phyloP scores from a whole-genome alignment of 2,113 vertebrate genomes.

The Myocastor coypus region DNA sequence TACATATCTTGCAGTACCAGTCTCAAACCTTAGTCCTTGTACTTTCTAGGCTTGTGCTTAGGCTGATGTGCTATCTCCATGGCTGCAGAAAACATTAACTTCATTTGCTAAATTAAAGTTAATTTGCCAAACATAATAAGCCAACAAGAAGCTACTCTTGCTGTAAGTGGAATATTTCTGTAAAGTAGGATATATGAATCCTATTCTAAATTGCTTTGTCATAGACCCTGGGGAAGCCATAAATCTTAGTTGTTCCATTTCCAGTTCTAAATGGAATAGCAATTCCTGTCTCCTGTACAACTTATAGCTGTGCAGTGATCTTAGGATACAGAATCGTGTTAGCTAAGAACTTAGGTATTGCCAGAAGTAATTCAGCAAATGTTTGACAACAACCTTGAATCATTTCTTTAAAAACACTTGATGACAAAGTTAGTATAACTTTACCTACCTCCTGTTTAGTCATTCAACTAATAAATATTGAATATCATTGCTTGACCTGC shows the following conservation, averaged over 20 bases:
- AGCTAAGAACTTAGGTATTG: slow-evolving; percentile 15
- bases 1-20: too few species aligned
- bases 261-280: slow-evolving; percentile 51
- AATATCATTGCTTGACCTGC: not conserved
- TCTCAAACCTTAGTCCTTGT: too few species aligned
- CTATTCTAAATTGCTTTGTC: slow-evolving; percentile 76
- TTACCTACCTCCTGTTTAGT: not conserved
- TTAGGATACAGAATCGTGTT: slow-evolving; percentile 26
- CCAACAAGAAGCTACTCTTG: slow-evolving; percentile 61
- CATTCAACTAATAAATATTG: slow-evolving; percentile 7
- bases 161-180: slow-evolving; percentile 69
- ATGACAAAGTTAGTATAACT: not conserved
- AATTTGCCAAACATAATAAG: slow-evolving; percentile 66
- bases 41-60: too few species aligned
- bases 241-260: slow-evolving; percentile 71
- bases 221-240: slow-evolving; percentile 66
- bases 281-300: slow-evolving; percentile 54
- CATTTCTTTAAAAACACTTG: not conserved
- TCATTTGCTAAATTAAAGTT: slow-evolving; percentile 61
- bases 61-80: too few species aligned
- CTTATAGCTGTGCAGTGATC: slow-evolving; percentile 5
- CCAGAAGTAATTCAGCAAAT: slow-evolving; percentile 17
- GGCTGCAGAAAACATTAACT: slow-evolving; percentile 52
- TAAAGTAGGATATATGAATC: slow-evolving; percentile 60
- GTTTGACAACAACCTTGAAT: not conserved